Evolutionary conservation across 2,888 invertebrate species (phyloP), one percentile per base, ranked within the genome.

Genomic region (Clostera curtula): DNA sequence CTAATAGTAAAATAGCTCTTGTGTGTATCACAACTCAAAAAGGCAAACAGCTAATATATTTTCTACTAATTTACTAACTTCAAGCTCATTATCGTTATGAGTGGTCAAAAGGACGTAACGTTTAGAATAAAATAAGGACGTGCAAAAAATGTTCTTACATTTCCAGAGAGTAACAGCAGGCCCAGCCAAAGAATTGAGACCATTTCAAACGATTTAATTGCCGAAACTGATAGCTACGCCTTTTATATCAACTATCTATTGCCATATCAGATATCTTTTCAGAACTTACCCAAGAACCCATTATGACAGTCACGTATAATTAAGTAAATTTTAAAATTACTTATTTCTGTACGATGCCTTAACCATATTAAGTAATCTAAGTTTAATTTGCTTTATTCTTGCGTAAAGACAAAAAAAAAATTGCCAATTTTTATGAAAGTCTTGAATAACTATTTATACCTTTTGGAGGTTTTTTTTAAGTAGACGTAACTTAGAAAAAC

Each of bases 131-230:
- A n/a, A n/a, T n/a, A n/a, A n/a, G n/a, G n/a, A n/a, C n/a, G n/a
- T n/a, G n/a, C n/a, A 17, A 29, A 24, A 24, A 17, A 15, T 3
- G 19, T 24, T 29, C 70, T 69, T 61, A 72, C 71, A 49, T 63
- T 55, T 24, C 55, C 41, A 24, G 67, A 39, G 7, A 71, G 34
- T 18, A 67, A 34, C 3, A 66, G 29, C 19, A 44, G 49, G 33
- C 49, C 41, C 15, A 60, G 30, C 63, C 62, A 69, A 49, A 53
- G 49, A 16, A 52, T 42, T 27, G 56, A 46, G 34, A 62, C 54
- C 71, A 72, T 72, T 42, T 48, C 31, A 23, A 16, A 32, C 27
- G 40, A 31, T 45, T 31, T 38, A 37, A 35, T 31, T 42, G 23
- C 40, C 28, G 26, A 36, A 26, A 16, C 14, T 25, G 38, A 56